Evolutionary conservation across 1,140 invertebrate species (phyloP).

Genomic region (Coptotermes formosanus): DNA sequence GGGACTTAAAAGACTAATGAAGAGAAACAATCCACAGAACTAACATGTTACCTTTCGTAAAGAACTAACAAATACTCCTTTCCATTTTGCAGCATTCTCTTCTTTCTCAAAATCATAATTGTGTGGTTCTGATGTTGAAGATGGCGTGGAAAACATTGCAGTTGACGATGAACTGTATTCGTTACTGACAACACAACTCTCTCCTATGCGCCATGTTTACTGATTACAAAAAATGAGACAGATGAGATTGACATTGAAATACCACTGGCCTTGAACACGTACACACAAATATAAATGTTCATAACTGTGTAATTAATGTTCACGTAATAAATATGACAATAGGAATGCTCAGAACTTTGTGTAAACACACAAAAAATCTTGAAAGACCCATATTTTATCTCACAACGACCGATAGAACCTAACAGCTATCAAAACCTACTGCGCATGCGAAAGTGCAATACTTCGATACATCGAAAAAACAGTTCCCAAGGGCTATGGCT

Average conservation of each 20-base stretch:
- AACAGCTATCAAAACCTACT: constrained; percentile 6
- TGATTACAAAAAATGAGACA: constrained; percentile 31
- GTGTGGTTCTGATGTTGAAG: constrained; percentile 58
- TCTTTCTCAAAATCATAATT: constrained; percentile 85
- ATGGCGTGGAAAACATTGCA: constrained; percentile 57
- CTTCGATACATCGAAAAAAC: background rate
- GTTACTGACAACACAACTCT: constrained; percentile 18
- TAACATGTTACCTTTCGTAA: constrained; percentile 63
- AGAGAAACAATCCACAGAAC: background rate
- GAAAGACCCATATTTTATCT: constrained; percentile 27
- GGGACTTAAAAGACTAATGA: background rate
- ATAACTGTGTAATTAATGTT: background rate
- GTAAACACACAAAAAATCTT: constrained; percentile 22
- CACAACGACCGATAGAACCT: background rate
- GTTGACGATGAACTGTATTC: constrained; percentile 19
- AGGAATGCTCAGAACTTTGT: constrained; percentile 24
- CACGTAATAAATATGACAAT: constrained; percentile 17
- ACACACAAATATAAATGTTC: background rate
- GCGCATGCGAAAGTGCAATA: constrained; percentile 5
- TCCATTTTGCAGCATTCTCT: constrained; percentile 87
- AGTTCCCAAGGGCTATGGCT: too few species aligned
- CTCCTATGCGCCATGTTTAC: constrained; percentile 35
- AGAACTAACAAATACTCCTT: constrained; percentile 78
- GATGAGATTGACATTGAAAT: constrained; percentile 32
- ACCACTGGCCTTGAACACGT: constrained; percentile 24